Percentiles rank a stretch among this genome's conserved stretches.
Conservation (phyloP, 2,888 invertebrate genomes). For the Fragum fragum region DNA sequence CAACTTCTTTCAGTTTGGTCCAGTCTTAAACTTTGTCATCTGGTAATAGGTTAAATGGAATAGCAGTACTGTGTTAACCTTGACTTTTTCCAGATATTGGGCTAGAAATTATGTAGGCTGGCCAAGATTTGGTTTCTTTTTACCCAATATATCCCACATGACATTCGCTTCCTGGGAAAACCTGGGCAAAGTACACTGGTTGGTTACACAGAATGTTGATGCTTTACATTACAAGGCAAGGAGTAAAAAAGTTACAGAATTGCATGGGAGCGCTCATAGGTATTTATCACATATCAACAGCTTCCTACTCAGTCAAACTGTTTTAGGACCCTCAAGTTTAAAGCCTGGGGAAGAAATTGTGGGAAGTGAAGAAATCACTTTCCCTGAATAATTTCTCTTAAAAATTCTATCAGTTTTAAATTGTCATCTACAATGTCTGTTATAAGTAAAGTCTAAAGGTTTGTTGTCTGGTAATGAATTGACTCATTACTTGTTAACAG, state of each 20-base stretch:
- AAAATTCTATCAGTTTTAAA: no score
- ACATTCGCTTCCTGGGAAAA: constrained; percentile 92
- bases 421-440: no score
- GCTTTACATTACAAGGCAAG: constrained; percentile 96
- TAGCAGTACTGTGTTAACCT: no score
- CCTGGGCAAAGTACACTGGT: constrained; percentile 89
- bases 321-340: background rate
- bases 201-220: constrained; percentile 99
- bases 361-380: background rate
- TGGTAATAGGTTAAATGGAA: no score
- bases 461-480: no score
- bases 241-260: constrained; percentile 92
- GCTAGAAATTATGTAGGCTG: constrained; percentile 98
- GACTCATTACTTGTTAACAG: no score
- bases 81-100: constrained; percentile 90
- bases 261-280: constrained; percentile 92
- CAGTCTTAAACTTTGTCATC: no score
- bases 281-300: constrained; percentile 19
- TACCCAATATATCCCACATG: constrained; percentile 94
- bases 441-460: no score
- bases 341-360: background rate
- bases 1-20: no score
- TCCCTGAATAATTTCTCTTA: background rate
- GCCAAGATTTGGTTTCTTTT: constrained; percentile 91
- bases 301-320: background rate